These are phyloP conservation scores for Amblyornis subalaris DNA, from an alignment of 2,113 vertebrate species.

Conservation along the genomic window DNA sequence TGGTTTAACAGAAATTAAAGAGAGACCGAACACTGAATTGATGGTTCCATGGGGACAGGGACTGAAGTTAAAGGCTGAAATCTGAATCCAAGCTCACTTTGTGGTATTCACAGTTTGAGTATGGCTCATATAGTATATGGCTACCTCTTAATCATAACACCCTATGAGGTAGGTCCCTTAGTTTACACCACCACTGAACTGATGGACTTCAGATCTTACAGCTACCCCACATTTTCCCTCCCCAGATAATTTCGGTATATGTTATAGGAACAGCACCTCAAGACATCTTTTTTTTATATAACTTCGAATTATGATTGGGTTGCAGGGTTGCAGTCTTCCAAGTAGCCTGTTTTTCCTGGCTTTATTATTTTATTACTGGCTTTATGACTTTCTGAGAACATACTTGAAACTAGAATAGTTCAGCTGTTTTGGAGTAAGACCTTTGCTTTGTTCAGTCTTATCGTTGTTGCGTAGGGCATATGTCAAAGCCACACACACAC, in stretches of 20 bases:
- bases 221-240: not conserved
- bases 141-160: not conserved
- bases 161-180: not conserved
- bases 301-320: not conserved
- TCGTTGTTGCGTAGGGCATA: not conserved
- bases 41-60: not conserved
- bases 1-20: not conserved
- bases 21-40: not conserved
- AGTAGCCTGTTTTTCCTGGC: not conserved
- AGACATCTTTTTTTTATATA: not conserved
- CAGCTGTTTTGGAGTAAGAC: not conserved
- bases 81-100: not conserved
- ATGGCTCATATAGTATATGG: too few species aligned
- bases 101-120: not conserved
- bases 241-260: not conserved
- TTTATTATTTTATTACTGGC: not conserved
- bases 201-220: not conserved
- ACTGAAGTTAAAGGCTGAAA: not conserved
- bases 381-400: not conserved
- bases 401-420: not conserved
- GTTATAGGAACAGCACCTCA: fast-evolving
- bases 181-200: not conserved
- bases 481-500: not conserved
- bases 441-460: not conserved
- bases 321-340: not conserved